These are phyloP conservation scores for Ariopsis seemanni DNA, from an alignment of 2,113 vertebrate genomes.

Conservation along the genomic window DNA sequence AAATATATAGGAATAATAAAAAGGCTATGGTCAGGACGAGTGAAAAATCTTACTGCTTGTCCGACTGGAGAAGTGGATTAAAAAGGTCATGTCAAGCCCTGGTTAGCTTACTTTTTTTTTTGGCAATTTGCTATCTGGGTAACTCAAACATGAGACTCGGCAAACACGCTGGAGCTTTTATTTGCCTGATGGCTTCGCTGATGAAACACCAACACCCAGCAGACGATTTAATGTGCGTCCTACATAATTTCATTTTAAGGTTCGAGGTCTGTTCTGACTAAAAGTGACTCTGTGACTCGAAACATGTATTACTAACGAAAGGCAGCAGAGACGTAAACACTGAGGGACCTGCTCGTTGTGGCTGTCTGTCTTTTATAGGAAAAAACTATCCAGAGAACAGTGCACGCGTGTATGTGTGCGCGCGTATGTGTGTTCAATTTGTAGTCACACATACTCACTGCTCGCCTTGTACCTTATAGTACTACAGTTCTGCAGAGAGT, in stretches of 20 bases:
- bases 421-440: neutral
- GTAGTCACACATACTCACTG: neutral
- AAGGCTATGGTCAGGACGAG: no score
- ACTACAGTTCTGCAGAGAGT: neutral
- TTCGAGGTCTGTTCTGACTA: neutral
- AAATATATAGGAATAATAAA: no score
- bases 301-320: constrained; percentile 11
- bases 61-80: no score
- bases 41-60: no score
- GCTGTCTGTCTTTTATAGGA: neutral
- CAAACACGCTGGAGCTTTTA: neutral
- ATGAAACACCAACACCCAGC: neutral
- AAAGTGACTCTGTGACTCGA: neutral
- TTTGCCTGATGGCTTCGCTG: neutral
- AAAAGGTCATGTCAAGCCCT: no score
- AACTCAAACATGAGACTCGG: neutral
- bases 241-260: neutral
- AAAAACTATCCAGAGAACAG: no score
- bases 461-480: neutral
- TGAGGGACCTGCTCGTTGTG: constrained; percentile 29
- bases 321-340: neutral
- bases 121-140: neutral
- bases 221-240: no score
- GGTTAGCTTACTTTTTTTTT: neutral
- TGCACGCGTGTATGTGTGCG: no score